Evolutionary conservation across 2,797 vertebrate species (phyloP).

Genomic region (Cephalopachus bancanus): DNA sequence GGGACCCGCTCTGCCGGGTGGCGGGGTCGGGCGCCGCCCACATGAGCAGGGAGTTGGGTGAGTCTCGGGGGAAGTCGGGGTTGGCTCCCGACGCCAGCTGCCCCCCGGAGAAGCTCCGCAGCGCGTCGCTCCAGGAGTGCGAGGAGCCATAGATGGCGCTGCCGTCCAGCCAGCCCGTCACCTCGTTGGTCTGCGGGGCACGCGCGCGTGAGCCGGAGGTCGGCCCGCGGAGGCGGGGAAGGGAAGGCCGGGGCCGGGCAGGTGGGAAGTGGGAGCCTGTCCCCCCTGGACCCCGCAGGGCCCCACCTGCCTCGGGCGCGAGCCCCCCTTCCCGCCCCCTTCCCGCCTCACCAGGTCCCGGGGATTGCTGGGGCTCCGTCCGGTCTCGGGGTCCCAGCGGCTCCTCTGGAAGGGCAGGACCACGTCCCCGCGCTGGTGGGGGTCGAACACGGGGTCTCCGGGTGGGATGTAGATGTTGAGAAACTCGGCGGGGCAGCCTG

Average conservation of each 20-base stretch:
- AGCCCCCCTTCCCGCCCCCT: conserved; percentile 87
- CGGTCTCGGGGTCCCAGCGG: conserved; percentile 92
- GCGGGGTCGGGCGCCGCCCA: conserved; percentile 94
- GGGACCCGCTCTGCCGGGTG: conserved; percentile 85
- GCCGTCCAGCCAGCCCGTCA: conserved; percentile 97
- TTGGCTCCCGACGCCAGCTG: conserved; percentile 86
- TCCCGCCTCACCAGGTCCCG: conserved; percentile 91
- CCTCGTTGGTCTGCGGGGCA: conserved; percentile 91
- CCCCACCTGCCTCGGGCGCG: conserved; percentile 89
- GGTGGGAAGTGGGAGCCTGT: conserved; percentile 90
- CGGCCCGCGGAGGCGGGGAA: fast-evolving
- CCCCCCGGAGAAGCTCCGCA: conserved; percentile 93
- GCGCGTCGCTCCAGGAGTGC: conserved; percentile 94
- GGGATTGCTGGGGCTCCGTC: conserved; percentile 96
- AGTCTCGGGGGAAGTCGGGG: conserved; percentile 88
- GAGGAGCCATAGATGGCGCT: conserved; percentile 97
- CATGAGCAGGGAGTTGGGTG: conserved; percentile 89
- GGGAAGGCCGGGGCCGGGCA: conserved; percentile 80
- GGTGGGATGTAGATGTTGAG: conserved; percentile 93
- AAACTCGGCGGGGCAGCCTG: conserved; percentile 96
- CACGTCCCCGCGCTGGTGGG: conserved; percentile 87
- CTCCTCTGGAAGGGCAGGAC: conserved; percentile 95
- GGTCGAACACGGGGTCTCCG: conserved; percentile 94
- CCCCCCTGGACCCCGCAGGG: conserved; percentile 78
- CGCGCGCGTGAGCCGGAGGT: background rate